Conservation (phyloP, 2,113 vertebrate species). For the Amia ocellicauda region DNA sequence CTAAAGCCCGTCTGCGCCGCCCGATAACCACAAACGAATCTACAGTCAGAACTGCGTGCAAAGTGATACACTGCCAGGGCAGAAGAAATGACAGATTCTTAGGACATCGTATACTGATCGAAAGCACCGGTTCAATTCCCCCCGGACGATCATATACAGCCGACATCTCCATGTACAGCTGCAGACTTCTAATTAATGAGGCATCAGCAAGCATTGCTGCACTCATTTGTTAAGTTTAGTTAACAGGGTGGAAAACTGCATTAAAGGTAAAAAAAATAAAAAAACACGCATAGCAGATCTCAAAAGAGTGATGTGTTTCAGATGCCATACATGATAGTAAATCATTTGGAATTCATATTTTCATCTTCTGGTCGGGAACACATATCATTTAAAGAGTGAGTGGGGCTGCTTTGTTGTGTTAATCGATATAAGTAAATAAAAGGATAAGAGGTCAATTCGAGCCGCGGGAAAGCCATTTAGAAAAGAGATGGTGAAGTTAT, state of each 20-base stretch:
- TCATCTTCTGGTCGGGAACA: too few species aligned
- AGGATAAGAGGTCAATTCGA: too few species aligned
- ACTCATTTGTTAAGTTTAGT: slow-evolving; percentile 24
- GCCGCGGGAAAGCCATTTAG: too few species aligned
- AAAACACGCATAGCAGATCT: slow-evolving; percentile 28
- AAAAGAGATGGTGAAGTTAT: too few species aligned
- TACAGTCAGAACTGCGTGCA: slow-evolving; percentile 29
- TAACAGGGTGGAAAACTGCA: slow-evolving; percentile 28
- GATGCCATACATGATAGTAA: too few species aligned
- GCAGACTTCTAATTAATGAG: slow-evolving; percentile 28
- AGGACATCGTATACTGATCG: slow-evolving; percentile 37
- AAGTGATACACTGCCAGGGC: slow-evolving; percentile 43
- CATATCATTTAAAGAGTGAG: too few species aligned
- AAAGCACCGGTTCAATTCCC: slow-evolving; percentile 20
- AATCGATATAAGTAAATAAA: too few species aligned
- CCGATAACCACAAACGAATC: slow-evolving; percentile 54
- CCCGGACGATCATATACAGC: slow-evolving; percentile 15
- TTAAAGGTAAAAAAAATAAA: slow-evolving; percentile 32
- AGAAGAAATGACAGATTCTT: slow-evolving; percentile 38
- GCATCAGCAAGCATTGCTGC: slow-evolving; percentile 24
- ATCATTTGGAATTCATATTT: too few species aligned
- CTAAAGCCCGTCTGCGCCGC: slow-evolving; percentile 47
- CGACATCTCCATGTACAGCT: not conserved
- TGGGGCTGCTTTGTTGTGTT: too few species aligned
- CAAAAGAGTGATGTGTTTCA: slow-evolving; percentile 20